Base-by-base conservation (phyloP, 2,888 invertebrate genomes). In the Theretra japonica region DNA sequence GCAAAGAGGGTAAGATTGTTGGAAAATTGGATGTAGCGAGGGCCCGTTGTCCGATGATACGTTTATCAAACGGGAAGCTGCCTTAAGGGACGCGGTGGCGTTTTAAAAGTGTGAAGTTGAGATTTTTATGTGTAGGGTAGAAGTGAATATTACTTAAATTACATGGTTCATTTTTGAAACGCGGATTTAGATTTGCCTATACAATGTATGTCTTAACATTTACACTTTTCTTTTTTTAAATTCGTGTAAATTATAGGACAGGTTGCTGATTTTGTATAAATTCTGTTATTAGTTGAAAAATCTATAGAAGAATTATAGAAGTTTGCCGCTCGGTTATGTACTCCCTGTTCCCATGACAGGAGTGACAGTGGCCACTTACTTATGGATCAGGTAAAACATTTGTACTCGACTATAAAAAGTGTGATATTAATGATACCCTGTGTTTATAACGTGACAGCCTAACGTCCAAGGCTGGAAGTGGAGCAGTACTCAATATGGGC, bases 401-500 rank as follows among this genome's bases (percentile, higher is more conserved):
- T n/a, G 2, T n/a, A 6, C 53, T 2, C 4, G 4, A 53, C 5
- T 53, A 53, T 41, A 53, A 53, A 53, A 19, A 53, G 4, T 5
- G 6, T 53, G 0, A 53, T 53, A 58, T 58, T 25, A 15, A 25
- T 58, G 17, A 23, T 58, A 58, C 4, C 23, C 48, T 77, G 80
- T 11, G 41, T 15, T 41, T 41, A 41, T 41, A 41, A 41, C 15
- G 41, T 80, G 74, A 71, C 72, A 70, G 23, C 6, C 23, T 21
- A 56, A 41, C 23, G 30, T 62, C 59, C 50, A 70, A 28, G n/a
- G 21, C 21, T 62, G 70, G 21, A 72, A 73, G 73, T 68, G 57
- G 41, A 70, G 23, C 70, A 65, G 57, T 33, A 57, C 50, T 87
- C 93, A 93, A 93, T 93, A 93, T 92, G 92, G 86, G 87, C 79